Conservation (phyloP, 2,113 vertebrate genomes). For the Antennarius striatus region DNA sequence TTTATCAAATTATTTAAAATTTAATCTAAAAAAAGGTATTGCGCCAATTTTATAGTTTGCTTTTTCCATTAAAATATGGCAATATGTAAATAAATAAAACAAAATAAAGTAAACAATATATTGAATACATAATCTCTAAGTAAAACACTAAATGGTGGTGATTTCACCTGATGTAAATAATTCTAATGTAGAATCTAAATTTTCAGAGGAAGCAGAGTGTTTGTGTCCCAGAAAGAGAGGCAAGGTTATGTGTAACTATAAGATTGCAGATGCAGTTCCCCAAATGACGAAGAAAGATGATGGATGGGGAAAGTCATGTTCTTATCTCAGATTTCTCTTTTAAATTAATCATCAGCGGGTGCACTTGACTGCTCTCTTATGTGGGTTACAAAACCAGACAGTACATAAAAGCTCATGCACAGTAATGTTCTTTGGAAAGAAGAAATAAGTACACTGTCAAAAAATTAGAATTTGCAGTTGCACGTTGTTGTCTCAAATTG, state of each 20-base stretch:
- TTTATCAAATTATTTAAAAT: too few species aligned
- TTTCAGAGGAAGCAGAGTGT: background rate
- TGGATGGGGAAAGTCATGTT: constrained; percentile 23
- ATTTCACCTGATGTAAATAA: too few species aligned
- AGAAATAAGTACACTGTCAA: constrained; percentile 33
- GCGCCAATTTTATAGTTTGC: too few species aligned
- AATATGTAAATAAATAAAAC: too few species aligned
- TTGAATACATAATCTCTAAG: too few species aligned
- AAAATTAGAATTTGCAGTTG: constrained; percentile 13
- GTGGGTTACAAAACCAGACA: constrained; percentile 35
- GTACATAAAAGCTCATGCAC: constrained; percentile 23
- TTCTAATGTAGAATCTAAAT: background rate
- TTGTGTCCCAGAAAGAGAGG: background rate
- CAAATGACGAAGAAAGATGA: constrained; percentile 26
- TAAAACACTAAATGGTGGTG: too few species aligned
- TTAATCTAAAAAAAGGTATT: too few species aligned
- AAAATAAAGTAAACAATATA: too few species aligned
- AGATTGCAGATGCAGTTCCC: constrained; percentile 14
- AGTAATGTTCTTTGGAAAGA: constrained; percentile 20
- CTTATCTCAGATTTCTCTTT: constrained; percentile 49
- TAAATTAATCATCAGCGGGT: constrained; percentile 22
- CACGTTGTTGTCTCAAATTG: constrained; percentile 10
- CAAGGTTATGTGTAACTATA: background rate
- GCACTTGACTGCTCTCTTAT: constrained; percentile 31
- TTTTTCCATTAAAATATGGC: too few species aligned